Base-by-base conservation (phyloP, 1,140 invertebrate species). In the Augochlora pura region DNA sequence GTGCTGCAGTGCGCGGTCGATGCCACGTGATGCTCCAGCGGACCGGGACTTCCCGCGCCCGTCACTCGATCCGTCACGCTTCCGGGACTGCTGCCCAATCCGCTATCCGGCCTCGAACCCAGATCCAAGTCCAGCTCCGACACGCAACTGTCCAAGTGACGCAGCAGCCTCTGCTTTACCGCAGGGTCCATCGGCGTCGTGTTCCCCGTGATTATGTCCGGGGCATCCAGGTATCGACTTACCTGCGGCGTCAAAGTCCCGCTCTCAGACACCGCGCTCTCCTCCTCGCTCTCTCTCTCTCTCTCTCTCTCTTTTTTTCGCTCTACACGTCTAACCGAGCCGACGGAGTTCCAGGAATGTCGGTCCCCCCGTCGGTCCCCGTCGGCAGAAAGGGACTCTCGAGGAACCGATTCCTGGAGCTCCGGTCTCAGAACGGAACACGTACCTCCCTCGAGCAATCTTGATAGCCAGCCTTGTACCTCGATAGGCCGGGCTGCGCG, bases 371-470 rank as follows among this genome's bases (percentile, higher is more conserved):
- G n/a, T 32, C 32, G 32, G 32, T 1, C 32, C 32, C 32, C 32
- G 32, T 32, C 32, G 32, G 32, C 4, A 32, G 32, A 32, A 32
- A 32, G 32, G 32, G 32, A 32, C 32, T 4, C 1, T 32, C 32
- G 32, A 32, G 32, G 32, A 32, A 4, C 32, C 32, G 32, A 32
- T 32, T 32, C 32, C 32, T 32, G 32, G 32, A 32, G 32, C 32
- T 32, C 32, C 32, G 32, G 42, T 46, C 42, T 10, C 10, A 10
- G 10, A 27, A 21, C 3, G 46, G 70, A 38, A 65, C 14, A 52
- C 87, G 87, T 60, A 96, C 95, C 94, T 98, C 97, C 77, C 95
- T 92, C 0, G 96, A 96, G 88, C 97, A 98, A 91, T 97, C 97
- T 87, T 96, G 94, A 91, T 97, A 98, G 2, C 97, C 97, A 46